Evolutionary conservation across 2,888 invertebrate genomes (phyloP), one percentile per base, ranked within the genome.

Genomic region (Axea sp.): DNA sequence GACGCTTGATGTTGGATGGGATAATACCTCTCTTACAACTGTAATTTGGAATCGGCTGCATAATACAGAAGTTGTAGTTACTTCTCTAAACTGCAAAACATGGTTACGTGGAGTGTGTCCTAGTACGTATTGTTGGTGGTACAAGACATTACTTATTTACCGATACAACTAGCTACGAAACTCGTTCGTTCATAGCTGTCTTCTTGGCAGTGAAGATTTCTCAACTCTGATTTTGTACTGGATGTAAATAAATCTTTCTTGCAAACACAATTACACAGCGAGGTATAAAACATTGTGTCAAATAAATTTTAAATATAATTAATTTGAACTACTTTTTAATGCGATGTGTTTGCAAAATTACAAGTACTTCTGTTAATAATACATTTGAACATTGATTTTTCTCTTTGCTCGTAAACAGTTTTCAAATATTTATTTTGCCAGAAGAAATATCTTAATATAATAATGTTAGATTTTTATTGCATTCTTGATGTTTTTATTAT

Each of bases 41-140:
- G 43, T 57, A 59, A 60, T 53, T 60, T 55, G 28, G 37, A 37
- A 59, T 68, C 68, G 69, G 51, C 75, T 83, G 79, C 80, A 83
- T 84, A 82, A 84, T 84, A 78, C 78, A 84, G 67, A 57, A 60
- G 74, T 57, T 74, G 75, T 76, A 78, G 78, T 79, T 83, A 78
- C 79, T 82, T 80, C 76, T 65, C 72, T 77, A 69, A 80, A 83
- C 81, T 84, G 83, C 82, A 82, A 83, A 84, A 84, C 82, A 78
- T 79, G 81, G 78, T 76, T 79, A 79, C 75, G 19, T 19, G 22
- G 62, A 53, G 33, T 33, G 47, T 53, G 60, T 60, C 59, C 45
- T 26, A 17, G 17, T 37, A 37, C 39, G 53, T 47, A 33, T 47
- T 62, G 60, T 62, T 62, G 41, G 47, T 26, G 47, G 69, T 39